Evolutionary conservation across 2,113 vertebrate genomes (phyloP).

Genomic region (Lycaon pictus): DNA sequence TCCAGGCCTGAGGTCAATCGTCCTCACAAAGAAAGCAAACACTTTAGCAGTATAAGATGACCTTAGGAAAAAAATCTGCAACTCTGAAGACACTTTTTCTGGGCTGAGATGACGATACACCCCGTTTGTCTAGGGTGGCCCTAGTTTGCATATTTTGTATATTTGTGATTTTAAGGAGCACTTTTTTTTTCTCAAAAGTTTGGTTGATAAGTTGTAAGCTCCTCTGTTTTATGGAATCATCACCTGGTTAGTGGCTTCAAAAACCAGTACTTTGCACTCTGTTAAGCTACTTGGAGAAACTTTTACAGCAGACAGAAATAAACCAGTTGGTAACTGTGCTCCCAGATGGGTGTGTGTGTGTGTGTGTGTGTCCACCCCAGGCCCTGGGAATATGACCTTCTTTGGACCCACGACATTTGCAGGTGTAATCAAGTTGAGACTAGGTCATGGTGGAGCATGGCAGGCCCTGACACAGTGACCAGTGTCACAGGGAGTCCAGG

Average conservation of each 20-base stretch:
- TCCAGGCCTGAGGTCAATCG: neutral
- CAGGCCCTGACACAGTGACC: neutral
- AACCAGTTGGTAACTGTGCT: too few relatives aligned
- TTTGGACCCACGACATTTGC: neutral
- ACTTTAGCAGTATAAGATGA: too few relatives aligned
- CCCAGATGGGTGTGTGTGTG: too few relatives aligned
- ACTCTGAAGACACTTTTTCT: neutral
- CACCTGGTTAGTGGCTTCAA: too few relatives aligned
- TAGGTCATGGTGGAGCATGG: neutral
- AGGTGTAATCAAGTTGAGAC: neutral
- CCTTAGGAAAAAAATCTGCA: too few relatives aligned
- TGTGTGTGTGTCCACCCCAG: neutral
- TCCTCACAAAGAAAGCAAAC: neutral
- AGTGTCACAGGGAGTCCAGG: neutral
- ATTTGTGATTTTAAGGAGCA: too few relatives aligned
- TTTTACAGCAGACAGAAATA: neutral
- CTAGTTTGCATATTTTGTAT: neutral
- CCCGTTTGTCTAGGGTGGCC: fast-evolving
- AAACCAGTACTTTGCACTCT: neutral
- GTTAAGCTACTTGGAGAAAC: neutral
- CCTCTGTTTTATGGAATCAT: fast-evolving
- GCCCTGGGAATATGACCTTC: neutral
- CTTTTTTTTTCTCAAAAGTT: neutral
- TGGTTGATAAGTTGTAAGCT: neutral
- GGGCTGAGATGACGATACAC: fast-evolving